phyloP scores from a whole-genome alignment of 2,113 vertebrate genomes.

The Dolichallabes microphthalmus region DNA sequence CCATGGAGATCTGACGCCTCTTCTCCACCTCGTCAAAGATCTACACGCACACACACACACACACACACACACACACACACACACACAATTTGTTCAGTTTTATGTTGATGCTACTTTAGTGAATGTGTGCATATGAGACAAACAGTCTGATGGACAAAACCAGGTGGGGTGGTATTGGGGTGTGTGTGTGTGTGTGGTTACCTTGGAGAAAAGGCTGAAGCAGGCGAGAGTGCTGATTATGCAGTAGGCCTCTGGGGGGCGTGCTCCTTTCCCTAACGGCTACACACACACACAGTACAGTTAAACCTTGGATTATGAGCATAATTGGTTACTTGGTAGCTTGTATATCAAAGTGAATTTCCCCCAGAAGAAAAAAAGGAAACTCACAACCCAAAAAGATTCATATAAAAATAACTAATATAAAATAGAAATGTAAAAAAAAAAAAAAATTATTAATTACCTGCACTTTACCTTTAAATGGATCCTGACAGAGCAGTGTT shows the following conservation, averaged over 20 bases:
- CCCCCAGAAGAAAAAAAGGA: no score
- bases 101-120: neutral
- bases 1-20: conserved; percentile 79
- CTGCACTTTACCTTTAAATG: no score
- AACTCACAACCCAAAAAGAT: no score
- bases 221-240: conserved; percentile 84
- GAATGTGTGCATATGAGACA: neutral
- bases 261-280: conserved; percentile 74
- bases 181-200: conserved; percentile 17
- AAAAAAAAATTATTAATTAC: no score
- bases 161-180: no score
- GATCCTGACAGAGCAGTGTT: no score
- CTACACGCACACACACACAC: conserved; percentile 55
- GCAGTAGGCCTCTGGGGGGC: conserved; percentile 81
- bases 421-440: no score
- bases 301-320: no score
- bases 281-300: conserved; percentile 39
- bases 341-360: no score
- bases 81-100: neutral
- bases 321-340: no score
- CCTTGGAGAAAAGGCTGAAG: conserved; percentile 86
- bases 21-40: conserved; percentile 88
- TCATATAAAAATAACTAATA: no score
- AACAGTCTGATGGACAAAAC: neutral
- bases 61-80: neutral